Base-by-base conservation (phyloP, 2,888 invertebrate species). In the Catocala sponsa region DNA sequence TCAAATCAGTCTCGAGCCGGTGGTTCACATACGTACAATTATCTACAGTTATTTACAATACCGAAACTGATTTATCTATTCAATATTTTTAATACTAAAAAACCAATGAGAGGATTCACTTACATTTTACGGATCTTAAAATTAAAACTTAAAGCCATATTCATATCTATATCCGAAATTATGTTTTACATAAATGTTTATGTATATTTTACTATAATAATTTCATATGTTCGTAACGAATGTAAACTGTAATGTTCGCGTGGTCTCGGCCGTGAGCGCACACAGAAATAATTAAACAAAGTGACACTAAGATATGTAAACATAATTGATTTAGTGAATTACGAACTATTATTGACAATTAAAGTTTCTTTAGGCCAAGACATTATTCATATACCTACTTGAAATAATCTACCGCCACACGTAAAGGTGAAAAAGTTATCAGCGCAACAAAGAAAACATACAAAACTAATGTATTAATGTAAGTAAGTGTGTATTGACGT, bases 1-100 rank as follows among this genome's bases (percentile, higher is more conserved):
- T 84, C 80, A 88, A 77, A 86, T 91, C 91, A 92, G 92, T 92
- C 88, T 87, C 90, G 84, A 88, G 76, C 83, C 83, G 87, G 88
- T 89, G 87, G 86, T 87, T 74, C 74, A 59, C 68, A 55, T 68
- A 76, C 48, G 67, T 65, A 75, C 60, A 69, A 74, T 65, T 78
- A 81, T 76, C 69, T 84, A 82, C 77, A 79, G 74, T 79, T 85
- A 87, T 85, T 81, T 85, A 89, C 84, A 84, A 75, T 77, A 80
- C 80, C 82, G 84, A 90, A 89, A 91, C 87, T 88, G 87, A 87
- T 80, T 75, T 65, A 53, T 58, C 42, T 53, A 53, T 52, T 32
- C 6, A 57, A 68, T 59, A 55, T 69, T 57, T 70, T 74, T 72
- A 76, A 70, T 59, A 72, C 69, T 81, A 75, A 79, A 25, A 73